Conservation (phyloP, 2,797 vertebrate genomes). For the Lepilemur ruficaudatus region DNA sequence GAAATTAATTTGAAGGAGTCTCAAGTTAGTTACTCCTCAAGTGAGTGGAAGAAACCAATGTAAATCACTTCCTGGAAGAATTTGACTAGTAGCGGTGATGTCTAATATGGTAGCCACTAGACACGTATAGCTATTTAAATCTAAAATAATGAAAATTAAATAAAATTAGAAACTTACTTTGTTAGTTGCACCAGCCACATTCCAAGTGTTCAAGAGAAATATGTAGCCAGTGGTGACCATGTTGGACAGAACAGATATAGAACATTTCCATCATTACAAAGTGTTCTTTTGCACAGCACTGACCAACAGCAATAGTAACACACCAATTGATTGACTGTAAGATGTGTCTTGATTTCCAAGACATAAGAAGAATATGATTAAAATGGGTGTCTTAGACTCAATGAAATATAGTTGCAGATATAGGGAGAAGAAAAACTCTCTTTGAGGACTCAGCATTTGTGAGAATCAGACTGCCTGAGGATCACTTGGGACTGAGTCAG, state of each 20-base stretch:
- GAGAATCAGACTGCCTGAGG: neutral
- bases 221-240: neutral
- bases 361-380: neutral
- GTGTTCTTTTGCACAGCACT: neutral
- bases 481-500: neutral
- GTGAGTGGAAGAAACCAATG: neutral
- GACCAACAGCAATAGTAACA: neutral
- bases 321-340: neutral
- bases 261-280: neutral
- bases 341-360: neutral
- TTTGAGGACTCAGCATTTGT: neutral
- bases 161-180: neutral
- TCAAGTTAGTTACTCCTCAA: neutral
- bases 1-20: neutral
- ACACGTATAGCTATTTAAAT: neutral
- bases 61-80: neutral
- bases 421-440: neutral
- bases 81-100: neutral
- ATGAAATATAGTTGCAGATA: neutral
- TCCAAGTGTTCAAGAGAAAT: neutral
- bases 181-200: neutral
- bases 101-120: neutral
- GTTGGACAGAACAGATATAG: neutral
- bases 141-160: neutral
- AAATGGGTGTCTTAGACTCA: neutral